Conservation (phyloP, 23 tunicate species). For the Styela plicata region DNA sequence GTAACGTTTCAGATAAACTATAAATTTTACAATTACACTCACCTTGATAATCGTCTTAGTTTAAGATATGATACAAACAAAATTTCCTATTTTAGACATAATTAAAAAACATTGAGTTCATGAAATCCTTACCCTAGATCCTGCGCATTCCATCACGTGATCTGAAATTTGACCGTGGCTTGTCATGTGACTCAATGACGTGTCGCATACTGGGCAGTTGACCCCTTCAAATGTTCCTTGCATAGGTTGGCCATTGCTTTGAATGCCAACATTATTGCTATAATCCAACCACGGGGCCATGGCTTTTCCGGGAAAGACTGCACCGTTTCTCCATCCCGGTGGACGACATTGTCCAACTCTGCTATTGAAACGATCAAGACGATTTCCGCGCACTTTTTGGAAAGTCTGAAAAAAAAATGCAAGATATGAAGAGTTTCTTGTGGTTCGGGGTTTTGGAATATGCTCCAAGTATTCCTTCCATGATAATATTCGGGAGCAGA, state of each 20-base stretch:
- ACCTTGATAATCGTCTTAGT: too few species aligned
- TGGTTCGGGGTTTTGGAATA: too few species aligned
- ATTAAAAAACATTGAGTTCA: not conserved
- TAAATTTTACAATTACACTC: too few species aligned
- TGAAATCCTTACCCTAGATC: not conserved
- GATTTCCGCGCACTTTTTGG: slow-evolving; percentile 80
- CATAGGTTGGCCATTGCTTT: not conserved
- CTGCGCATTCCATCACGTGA: slow-evolving; percentile 23
- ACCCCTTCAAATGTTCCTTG: slow-evolving; percentile 17
- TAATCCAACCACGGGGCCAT: slow-evolving; percentile 3
- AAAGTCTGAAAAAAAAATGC: slow-evolving; percentile 47
- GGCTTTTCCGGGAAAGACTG: not conserved
- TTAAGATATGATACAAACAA: too few species aligned
- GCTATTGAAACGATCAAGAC: slow-evolving; percentile 62
- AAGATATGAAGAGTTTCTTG: too few species aligned
- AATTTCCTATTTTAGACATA: too few species aligned
- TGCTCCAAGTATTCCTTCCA: too few species aligned
- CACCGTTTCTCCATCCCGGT: slow-evolving; percentile 13
- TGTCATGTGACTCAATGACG: slow-evolving; percentile 15
- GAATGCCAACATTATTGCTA: not conserved
- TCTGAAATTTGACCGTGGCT: slow-evolving; percentile 17
- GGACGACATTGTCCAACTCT: slow-evolving; percentile 52
- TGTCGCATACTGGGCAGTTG: slow-evolving; percentile 11
- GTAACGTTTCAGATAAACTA: too few species aligned
- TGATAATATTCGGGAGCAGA: too few species aligned